These are phyloP conservation scores for Hypomecis atomaria DNA, from an alignment of 2,888 invertebrate species.

Conservation along the genomic window DNA sequence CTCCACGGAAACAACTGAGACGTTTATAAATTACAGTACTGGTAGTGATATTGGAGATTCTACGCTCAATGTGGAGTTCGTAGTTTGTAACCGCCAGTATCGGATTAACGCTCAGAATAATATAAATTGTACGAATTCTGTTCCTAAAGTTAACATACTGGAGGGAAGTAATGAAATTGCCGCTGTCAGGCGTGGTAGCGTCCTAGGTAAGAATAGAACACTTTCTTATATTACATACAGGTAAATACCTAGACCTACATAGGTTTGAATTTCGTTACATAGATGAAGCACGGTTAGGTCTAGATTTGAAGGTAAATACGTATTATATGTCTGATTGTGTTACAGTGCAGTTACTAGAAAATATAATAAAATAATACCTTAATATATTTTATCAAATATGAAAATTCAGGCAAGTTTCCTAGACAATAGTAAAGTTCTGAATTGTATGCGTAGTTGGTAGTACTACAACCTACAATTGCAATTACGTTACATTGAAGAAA, in stretches of 20 bases:
- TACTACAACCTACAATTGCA: background rate
- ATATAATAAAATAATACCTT: too few relatives aligned
- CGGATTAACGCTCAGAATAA: conserved; percentile 63
- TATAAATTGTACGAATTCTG: conserved; percentile 47
- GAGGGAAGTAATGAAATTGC: conserved; percentile 51
- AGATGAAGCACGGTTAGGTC: too few relatives aligned
- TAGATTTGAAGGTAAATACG: too few relatives aligned
- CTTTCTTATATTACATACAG: too few relatives aligned
- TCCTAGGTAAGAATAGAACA: conserved; percentile 50
- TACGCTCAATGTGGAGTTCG: conserved; percentile 52
- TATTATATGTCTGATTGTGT: too few relatives aligned
- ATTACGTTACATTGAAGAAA: conserved; percentile 16
- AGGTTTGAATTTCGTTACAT: too few relatives aligned
- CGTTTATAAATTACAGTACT: conserved; percentile 52
- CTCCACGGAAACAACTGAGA: conserved; percentile 50
- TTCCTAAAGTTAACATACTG: conserved; percentile 55
- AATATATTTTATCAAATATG: too few relatives aligned
- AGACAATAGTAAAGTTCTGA: too few relatives aligned
- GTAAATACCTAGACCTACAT: too few relatives aligned
- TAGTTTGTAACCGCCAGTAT: conserved; percentile 73
- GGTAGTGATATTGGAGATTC: conserved; percentile 46
- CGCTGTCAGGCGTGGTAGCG: conserved; percentile 47
- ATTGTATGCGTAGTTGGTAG: background rate
- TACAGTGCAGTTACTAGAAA: too few relatives aligned
- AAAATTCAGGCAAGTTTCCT: too few relatives aligned